Percentiles rank a stretch among this genome's conserved stretches.
Conservation (phyloP, 1,140 invertebrate genomes). For the Meteorus sp. region DNA sequence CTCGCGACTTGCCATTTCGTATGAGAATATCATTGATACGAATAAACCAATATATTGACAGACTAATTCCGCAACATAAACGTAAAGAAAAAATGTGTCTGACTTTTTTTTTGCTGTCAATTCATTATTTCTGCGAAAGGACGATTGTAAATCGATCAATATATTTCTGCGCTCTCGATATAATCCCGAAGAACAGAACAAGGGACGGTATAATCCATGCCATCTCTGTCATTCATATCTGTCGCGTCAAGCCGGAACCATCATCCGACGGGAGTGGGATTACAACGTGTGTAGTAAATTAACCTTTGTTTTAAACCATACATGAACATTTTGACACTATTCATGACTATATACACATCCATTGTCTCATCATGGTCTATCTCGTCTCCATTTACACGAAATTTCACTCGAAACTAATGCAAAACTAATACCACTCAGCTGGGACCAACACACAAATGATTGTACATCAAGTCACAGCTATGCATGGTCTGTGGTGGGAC, state of each 20-base stretch:
- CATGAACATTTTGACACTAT: slow-evolving; percentile 2
- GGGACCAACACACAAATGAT: not conserved
- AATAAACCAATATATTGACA: no score
- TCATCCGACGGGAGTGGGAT: slow-evolving; percentile 49
- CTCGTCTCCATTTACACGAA: slow-evolving; percentile 46
- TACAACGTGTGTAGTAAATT: slow-evolving; percentile 58
- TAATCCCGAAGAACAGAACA: slow-evolving; percentile 58
- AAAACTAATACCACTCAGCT: slow-evolving; percentile 40
- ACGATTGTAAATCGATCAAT: not conserved
- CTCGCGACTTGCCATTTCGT: no score
- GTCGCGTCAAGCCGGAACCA: slow-evolving; percentile 30
- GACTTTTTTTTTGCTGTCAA: not conserved
- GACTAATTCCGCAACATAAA: no score
- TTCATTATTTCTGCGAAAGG: not conserved
- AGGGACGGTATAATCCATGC: slow-evolving; percentile 55
- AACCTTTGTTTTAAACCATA: slow-evolving; percentile 45
- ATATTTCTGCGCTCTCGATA: slow-evolving; percentile 50
- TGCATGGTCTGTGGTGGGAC: slow-evolving; percentile 36
- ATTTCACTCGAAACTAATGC: slow-evolving; percentile 55
- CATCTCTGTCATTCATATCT: slow-evolving; percentile 45
- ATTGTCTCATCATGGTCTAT: not conserved
- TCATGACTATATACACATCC: slow-evolving; percentile 16
- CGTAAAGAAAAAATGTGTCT: no score
- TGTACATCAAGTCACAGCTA: slow-evolving; percentile 20
- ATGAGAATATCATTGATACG: no score